Conservation (phyloP, 2,113 vertebrate species). For the Stegastes partitus region DNA sequence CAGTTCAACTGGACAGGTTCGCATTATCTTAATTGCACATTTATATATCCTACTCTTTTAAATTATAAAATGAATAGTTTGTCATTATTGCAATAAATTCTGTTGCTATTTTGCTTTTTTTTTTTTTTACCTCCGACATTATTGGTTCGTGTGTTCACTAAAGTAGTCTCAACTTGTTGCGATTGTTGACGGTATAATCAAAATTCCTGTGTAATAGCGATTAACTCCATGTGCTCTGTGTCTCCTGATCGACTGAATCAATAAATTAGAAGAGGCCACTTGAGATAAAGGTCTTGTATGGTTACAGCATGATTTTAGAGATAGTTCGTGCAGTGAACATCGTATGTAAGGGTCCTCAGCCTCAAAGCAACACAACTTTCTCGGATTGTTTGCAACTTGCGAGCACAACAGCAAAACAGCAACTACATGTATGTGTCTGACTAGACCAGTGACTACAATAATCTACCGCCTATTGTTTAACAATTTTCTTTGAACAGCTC, state of each 20-base stretch:
- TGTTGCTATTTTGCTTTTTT: slow-evolving; percentile 57
- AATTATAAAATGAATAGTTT: slow-evolving; percentile 73
- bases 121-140: slow-evolving; percentile 50
- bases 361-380: slow-evolving; percentile 73
- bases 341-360: slow-evolving; percentile 85
- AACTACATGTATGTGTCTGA: slow-evolving; percentile 91
- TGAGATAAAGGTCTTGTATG: slow-evolving; percentile 83
- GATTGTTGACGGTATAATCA: slow-evolving; percentile 41
- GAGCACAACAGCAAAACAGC: slow-evolving; percentile 86
- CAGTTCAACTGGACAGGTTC: slow-evolving; percentile 91
- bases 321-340: slow-evolving; percentile 84
- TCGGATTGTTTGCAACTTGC: slow-evolving; percentile 85
- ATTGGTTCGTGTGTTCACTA: slow-evolving; percentile 40
- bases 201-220: slow-evolving; percentile 29
- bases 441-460: slow-evolving; percentile 88
- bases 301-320: slow-evolving; percentile 78
- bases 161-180: slow-evolving; percentile 58
- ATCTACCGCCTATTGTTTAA: slow-evolving; percentile 74
- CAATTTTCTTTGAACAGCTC: slow-evolving; percentile 81
- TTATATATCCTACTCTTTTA: slow-evolving; percentile 70
- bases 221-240: slow-evolving; percentile 25
- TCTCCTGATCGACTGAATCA: slow-evolving; percentile 42
- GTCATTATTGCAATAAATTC: slow-evolving; percentile 79
- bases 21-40: slow-evolving; percentile 74
- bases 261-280: slow-evolving; percentile 66